These are phyloP conservation scores for Chalcis sispes DNA, from an alignment of 2,888 invertebrate species.

Conservation along the genomic window DNA sequence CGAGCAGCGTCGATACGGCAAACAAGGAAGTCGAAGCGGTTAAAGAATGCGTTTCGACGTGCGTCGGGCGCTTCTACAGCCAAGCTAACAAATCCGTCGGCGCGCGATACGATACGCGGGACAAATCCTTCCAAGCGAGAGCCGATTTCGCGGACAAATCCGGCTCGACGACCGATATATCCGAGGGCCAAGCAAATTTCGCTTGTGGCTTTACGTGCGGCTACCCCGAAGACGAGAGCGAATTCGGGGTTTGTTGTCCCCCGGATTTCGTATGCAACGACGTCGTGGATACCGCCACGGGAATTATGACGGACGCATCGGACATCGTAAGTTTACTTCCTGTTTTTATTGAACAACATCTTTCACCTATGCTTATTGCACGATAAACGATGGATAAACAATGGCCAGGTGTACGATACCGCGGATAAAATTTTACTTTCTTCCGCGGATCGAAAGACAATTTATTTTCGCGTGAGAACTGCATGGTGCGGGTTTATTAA, in stretches of 20 bases:
- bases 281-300: neutral
- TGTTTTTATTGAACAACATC: no score
- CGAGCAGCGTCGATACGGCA: neutral
- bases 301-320: no score
- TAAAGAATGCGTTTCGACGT: neutral
- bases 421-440: no score
- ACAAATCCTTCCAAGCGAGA: constrained; percentile 9
- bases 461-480: no score
- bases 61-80: constrained; percentile 28
- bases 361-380: no score
- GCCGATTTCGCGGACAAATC: constrained; percentile 39
- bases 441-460: no score
- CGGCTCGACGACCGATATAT: neutral
- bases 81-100: constrained; percentile 21
- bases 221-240: constrained; percentile 10
- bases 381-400: no score
- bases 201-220: neutral
- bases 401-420: no score
- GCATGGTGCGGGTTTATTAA: no score
- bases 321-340: no score
- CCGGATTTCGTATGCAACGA: constrained; percentile 60
- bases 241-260: constrained; percentile 48
- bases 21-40: neutral
- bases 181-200: no score
- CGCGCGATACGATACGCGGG: neutral